Percentiles rank a stretch among this genome's conserved stretches.
These are phyloP conservation scores for Luscinia megarhynchos DNA, from an alignment of 2,797 vertebrate genomes.

Conservation along the genomic window DNA sequence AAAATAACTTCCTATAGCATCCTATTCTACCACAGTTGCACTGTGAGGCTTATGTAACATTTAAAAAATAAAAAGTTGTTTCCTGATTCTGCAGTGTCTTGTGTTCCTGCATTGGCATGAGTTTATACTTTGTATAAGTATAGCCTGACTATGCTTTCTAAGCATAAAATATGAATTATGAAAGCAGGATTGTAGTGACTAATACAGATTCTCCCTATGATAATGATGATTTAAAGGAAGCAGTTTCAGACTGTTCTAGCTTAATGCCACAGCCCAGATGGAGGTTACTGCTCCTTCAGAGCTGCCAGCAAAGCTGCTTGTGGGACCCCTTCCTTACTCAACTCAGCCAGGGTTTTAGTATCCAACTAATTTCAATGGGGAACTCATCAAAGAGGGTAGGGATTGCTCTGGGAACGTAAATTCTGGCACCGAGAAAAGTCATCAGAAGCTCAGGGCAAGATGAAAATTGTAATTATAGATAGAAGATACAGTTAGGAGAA, in stretches of 20 bases:
- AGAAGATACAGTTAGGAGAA: neutral
- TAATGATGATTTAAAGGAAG: neutral
- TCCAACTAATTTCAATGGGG: neutral
- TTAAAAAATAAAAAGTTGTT: neutral
- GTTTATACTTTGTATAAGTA: neutral
- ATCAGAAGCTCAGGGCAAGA: neutral
- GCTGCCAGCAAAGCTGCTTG: neutral
- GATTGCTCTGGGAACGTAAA: neutral
- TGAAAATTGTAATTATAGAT: neutral
- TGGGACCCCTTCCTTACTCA: neutral
- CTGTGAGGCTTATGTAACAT: neutral
- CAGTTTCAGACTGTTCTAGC: neutral
- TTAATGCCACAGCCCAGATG: neutral
- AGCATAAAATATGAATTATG: constrained; percentile 21
- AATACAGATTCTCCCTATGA: constrained; percentile 2
- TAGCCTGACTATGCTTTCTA: neutral
- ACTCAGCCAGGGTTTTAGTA: neutral
- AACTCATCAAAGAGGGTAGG: neutral
- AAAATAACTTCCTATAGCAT: neutral
- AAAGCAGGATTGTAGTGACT: constrained; percentile 8
- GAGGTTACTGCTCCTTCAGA: neutral
- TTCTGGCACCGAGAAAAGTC: neutral
- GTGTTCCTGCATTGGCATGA: neutral
- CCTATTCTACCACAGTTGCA: neutral
- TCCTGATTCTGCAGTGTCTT: neutral